phyloP scores from a whole-genome alignment of 92 coral and sea anemone species.

The Epizoanthus fatuus region DNA sequence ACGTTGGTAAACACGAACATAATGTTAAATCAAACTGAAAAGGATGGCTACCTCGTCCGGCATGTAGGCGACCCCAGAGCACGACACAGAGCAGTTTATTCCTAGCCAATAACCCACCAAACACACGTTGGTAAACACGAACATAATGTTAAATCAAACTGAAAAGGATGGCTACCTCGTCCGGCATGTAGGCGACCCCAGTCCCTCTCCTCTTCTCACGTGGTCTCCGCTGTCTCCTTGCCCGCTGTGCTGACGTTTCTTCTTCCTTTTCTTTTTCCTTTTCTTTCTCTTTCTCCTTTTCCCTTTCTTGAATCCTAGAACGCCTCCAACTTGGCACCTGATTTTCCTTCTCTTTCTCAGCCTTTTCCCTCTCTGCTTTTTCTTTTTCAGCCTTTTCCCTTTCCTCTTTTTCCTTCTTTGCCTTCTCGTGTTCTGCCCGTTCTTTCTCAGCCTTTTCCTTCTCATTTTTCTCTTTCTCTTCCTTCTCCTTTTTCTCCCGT shows the following conservation, averaged over 20 bases:
- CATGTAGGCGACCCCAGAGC: slow-evolving; percentile 79
- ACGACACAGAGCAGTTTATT: too few relatives aligned
- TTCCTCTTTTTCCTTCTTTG: slow-evolving; percentile 33
- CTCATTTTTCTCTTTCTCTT: slow-evolving; percentile 53
- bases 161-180: slow-evolving; percentile 59
- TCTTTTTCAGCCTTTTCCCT: slow-evolving; percentile 8
- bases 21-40: neutral
- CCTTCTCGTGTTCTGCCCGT: slow-evolving; percentile 52
- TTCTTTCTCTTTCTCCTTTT: slow-evolving; percentile 68
- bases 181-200: slow-evolving; percentile 90
- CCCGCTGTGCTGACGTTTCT: slow-evolving; percentile 66
- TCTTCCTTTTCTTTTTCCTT: slow-evolving; percentile 83
- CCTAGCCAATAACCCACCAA: too few relatives aligned
- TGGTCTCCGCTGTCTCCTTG: slow-evolving; percentile 69
- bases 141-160: neutral
- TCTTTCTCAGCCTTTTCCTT: slow-evolving; percentile 50
- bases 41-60: slow-evolving; percentile 74
- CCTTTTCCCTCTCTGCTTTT: slow-evolving; percentile 37
- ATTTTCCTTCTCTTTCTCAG: slow-evolving; percentile 22
- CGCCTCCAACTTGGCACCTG: slow-evolving; percentile 42
- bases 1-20: neutral
- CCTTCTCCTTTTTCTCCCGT: slow-evolving; percentile 64
- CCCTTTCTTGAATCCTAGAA: slow-evolving; percentile 54
- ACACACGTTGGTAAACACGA: neutral
- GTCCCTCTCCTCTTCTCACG: slow-evolving; percentile 86